Percentiles rank a stretch among this genome's conserved stretches.
phyloP scores from a whole-genome alignment of 2,113 vertebrate genomes.

The Herpetotheres cachinnans region DNA sequence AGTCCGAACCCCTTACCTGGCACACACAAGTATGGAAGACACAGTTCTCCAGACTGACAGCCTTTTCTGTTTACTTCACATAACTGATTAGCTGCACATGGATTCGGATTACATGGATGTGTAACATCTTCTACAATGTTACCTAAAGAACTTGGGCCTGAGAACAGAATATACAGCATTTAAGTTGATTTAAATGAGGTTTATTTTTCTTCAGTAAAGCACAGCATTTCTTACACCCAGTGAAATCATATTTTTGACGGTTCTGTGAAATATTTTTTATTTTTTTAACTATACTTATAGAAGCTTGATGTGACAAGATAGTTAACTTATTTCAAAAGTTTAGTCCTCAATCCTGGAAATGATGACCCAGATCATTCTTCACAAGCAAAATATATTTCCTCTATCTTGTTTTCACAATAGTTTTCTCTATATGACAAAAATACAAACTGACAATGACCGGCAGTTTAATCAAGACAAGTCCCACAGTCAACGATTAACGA shows the following conservation, averaged over 20 bases:
- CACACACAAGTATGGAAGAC: constrained; percentile 88
- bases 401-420: not conserved
- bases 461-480: not conserved
- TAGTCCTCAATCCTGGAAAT: not conserved
- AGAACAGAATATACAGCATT: not conserved
- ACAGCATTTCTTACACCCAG: not conserved
- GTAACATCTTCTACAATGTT: constrained; percentile 88
- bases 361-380: not conserved
- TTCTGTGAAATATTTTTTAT: not conserved
- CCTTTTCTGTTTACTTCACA: constrained; percentile 96
- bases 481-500: not conserved
- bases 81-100: constrained; percentile 89
- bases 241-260: not conserved
- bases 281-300: not conserved
- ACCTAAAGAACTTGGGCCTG: constrained; percentile 88
- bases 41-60: constrained; percentile 84
- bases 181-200: not conserved
- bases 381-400: not conserved
- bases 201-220: not conserved
- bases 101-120: constrained; percentile 97
- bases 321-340: not conserved
- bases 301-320: not conserved
- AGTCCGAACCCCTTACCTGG: constrained; percentile 77
- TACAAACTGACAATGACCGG: not conserved
- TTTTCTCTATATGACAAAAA: not conserved